Conservation (phyloP, 1,140 invertebrate genomes). For the Chironomus tepperi region DNA sequence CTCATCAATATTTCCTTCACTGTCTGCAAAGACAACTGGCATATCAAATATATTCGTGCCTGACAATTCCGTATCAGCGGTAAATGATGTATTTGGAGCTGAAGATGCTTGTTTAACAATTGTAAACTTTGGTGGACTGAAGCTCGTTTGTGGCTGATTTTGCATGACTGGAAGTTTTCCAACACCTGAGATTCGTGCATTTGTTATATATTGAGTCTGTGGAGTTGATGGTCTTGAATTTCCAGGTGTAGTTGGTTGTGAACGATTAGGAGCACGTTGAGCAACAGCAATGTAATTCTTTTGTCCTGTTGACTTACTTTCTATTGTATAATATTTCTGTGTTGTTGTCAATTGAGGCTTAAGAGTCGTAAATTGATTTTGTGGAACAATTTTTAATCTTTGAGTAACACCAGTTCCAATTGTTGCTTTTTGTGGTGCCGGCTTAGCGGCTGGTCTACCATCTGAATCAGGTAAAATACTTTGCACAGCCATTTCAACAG, state of each 20-base stretch:
- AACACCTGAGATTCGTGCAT: constrained; percentile 32
- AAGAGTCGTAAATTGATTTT: neutral
- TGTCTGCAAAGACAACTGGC: constrained; percentile 57
- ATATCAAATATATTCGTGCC: constrained; percentile 53
- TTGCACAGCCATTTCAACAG: constrained; percentile 37
- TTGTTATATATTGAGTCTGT: constrained; percentile 33
- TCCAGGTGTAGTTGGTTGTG: neutral
- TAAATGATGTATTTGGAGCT: constrained; percentile 25
- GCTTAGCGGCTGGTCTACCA: neutral
- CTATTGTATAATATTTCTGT: neutral
- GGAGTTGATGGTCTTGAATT: constrained; percentile 28
- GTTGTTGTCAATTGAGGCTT: neutral
- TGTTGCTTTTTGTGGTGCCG: neutral
- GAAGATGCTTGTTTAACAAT: constrained; percentile 38
- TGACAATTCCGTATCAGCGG: constrained; percentile 44
- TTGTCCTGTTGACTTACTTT: neutral
- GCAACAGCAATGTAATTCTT: neutral
- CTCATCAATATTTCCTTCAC: constrained; percentile 41
- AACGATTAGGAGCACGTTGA: neutral
- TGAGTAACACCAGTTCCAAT: neutral
- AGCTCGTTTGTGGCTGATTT: constrained; percentile 27
- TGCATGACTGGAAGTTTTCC: constrained; percentile 7
- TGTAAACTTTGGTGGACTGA: constrained; percentile 36
- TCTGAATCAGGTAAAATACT: constrained; percentile 30
- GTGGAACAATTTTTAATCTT: neutral